phyloP scores from a whole-genome alignment of 2,113 vertebrate species.

The Melanerpes formicivorus region DNA sequence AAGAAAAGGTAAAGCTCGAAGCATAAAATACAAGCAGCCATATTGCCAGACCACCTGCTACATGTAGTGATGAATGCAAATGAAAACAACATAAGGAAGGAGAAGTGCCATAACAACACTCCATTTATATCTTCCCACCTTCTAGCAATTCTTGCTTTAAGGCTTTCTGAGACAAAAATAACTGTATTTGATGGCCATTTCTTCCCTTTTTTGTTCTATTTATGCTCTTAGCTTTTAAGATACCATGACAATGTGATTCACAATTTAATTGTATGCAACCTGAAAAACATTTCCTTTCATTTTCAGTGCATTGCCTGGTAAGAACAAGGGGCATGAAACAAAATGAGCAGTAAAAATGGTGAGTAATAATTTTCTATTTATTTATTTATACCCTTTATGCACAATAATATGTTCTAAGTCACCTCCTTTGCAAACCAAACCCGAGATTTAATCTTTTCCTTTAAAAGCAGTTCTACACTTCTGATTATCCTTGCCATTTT shows the following conservation, averaged over 20 bases:
- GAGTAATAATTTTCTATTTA: background rate
- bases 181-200: background rate
- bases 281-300: background rate
- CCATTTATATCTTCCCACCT: background rate
- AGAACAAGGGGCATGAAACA: background rate
- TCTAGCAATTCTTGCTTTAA: background rate
- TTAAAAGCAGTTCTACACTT: background rate
- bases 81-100: slow-evolving; percentile 20
- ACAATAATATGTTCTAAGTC: background rate
- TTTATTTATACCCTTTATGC: background rate
- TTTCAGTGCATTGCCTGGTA: background rate
- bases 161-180: slow-evolving; percentile 36
- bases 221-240: background rate
- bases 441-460: background rate
- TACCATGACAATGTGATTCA: background rate
- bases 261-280: background rate
- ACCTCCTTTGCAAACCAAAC: background rate
- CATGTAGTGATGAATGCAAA: background rate
- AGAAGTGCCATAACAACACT: background rate
- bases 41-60: background rate
- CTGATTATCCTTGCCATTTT: background rate
- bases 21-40: background rate
- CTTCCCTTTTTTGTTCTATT: background rate
- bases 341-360: background rate
- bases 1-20: background rate